These are phyloP conservation scores for Sarcophaga rosellei DNA, from an alignment of 2,888 invertebrate species.

Conservation along the genomic window DNA sequence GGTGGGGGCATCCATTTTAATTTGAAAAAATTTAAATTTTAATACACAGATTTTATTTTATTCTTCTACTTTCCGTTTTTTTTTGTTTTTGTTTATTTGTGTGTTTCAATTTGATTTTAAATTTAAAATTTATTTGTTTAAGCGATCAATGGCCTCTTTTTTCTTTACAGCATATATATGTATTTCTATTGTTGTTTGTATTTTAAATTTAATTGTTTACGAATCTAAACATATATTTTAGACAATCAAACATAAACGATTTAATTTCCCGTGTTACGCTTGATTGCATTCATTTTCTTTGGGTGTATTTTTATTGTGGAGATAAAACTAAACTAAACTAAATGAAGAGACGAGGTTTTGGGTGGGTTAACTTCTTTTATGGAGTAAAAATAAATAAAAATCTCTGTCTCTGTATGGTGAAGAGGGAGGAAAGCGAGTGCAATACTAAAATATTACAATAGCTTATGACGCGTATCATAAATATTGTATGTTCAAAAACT, in stretches of 20 bases:
- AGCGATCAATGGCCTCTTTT: background rate
- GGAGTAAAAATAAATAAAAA: no score
- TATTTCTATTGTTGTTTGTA: background rate
- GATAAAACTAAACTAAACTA: background rate
- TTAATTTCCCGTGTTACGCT: background rate
- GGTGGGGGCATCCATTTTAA: no score
- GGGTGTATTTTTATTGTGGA: background rate
- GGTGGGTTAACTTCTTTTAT: background rate
- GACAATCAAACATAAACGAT: background rate
- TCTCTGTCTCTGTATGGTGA: background rate
- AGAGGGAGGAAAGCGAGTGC: background rate
- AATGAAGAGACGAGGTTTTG: background rate
- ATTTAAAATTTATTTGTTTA: background rate
- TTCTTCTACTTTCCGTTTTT: background rate
- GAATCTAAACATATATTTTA: background rate
- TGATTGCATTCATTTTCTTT: background rate
- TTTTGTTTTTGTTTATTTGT: background rate
- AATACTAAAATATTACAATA: background rate
- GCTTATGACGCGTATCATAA: slow-evolving; percentile 66
- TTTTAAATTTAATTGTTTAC: slow-evolving; percentile 10
- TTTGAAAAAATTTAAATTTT: no score
- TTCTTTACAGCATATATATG: background rate
- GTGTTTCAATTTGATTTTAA: background rate
- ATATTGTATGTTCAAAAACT: slow-evolving; percentile 11
- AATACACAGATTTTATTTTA: no score